Evolutionary conservation across 1,140 invertebrate genomes (phyloP), one percentile per base, ranked within the genome.

Genomic region (Saccostrea cuccullata): DNA sequence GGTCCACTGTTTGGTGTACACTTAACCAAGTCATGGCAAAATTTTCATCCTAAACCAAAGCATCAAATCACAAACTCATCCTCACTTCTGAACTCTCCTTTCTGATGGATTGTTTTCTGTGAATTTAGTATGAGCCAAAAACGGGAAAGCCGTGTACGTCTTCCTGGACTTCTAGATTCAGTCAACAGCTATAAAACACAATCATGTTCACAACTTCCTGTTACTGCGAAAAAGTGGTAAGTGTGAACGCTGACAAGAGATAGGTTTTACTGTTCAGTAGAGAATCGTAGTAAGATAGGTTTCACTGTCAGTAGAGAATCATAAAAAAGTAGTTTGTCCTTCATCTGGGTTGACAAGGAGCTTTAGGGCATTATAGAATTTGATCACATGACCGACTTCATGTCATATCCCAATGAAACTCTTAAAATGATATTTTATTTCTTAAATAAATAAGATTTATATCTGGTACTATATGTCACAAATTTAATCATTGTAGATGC

Each of bases 51-150:
- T 20, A 26, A 77, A 77, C 36, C 70, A 2, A 15, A 23, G 15
- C 70, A 36, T 77, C 5, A 73, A 30, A 40, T 26, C 26, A 30
- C 70, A 30, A 20, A 30, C 11, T 12, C 23, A 12, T 77, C 23
- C 70, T 77, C 70, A 30, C 36, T 26, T 77, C 12, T 26, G 26
- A 13, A 36, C 70, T 15, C 70, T 77, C 36, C 70, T 2, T 77
- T 77, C 12, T 77, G 70, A 77, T 77, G 36, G 26, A 77, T 77
- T 77, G 23, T 77, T 77, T 77, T 77, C 30, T 77, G 26, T 26
- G 26, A 77, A 77, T 77, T 77, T 77, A 77, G 70, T 77, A 77
- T 77, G 70, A 36, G 70, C 70, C 70, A 30, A 77, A 30, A 77
- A 15, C 26, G 70, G 26, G 36, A 77, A 77, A 77, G 30, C 70